A percentile compares a stretch with the other conserved stretches of the same genome.
Conservation (phyloP, 2,888 invertebrate species). For the Lysandra bellargus region DNA sequence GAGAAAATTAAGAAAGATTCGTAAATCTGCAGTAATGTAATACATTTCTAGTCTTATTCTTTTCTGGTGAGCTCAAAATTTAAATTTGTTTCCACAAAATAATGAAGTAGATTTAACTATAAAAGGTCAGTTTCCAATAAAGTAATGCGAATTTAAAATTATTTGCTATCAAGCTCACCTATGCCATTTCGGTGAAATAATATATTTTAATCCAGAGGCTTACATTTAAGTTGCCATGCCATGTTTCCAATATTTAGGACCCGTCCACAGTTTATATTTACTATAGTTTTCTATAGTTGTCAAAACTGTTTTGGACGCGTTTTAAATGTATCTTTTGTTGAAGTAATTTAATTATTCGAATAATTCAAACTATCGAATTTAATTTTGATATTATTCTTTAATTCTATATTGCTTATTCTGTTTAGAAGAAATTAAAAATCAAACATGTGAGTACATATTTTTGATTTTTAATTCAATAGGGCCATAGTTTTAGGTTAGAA, state of each 20-base stretch:
- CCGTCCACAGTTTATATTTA: conserved; percentile 26
- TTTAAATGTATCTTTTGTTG: conserved; percentile 18
- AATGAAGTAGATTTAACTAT: not conserved
- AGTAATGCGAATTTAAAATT: not conserved
- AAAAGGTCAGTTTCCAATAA: not conserved
- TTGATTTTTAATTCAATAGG: conserved; percentile 2
- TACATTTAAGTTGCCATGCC: conserved; percentile 28
- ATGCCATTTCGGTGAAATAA: conserved; percentile 20
- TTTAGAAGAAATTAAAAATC: not conserved
- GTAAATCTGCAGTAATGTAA: conserved; percentile 43
- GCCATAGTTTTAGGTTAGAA: conserved; percentile 20
- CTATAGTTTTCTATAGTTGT: conserved; percentile 5
- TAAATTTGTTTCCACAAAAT: not conserved
- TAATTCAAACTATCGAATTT: not conserved
- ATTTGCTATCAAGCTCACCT: conserved; percentile 9
- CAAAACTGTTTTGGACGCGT: conserved; percentile 31
- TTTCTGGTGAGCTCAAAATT: conserved; percentile 27
- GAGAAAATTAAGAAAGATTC: conserved; percentile 56
- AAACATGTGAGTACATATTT: not conserved
- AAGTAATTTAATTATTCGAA: not conserved
- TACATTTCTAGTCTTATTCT: conserved; percentile 41
- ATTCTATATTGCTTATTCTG: not conserved
- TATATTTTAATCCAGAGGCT: conserved; percentile 11
- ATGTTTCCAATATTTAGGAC: conserved; percentile 27
- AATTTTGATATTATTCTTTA: not conserved